phyloP scores from a whole-genome alignment of 2,888 invertebrate species.

The Spicauda simplicius region DNA sequence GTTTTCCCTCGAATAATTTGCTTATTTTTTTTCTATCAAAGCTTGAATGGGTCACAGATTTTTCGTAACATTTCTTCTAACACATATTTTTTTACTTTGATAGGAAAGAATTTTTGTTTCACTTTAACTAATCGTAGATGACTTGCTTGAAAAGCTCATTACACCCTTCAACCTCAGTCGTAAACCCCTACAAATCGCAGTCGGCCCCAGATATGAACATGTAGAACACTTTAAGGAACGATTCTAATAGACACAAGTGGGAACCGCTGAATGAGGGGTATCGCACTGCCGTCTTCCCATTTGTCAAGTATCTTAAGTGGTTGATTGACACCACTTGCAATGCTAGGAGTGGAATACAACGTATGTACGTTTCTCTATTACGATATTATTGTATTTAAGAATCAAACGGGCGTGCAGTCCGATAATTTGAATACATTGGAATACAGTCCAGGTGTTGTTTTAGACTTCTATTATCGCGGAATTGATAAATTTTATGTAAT shows the following conservation, averaged over 20 bases:
- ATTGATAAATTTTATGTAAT: too few species aligned
- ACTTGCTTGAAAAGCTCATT: too few species aligned
- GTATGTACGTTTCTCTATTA: neutral
- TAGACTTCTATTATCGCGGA: too few species aligned
- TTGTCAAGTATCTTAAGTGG: slow-evolving; percentile 15
- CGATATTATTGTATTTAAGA: neutral
- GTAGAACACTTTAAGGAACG: neutral
- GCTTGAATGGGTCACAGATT: neutral
- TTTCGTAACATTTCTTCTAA: neutral
- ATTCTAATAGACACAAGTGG: slow-evolving; percentile 5
- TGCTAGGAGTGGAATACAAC: neutral
- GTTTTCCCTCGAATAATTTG: neutral
- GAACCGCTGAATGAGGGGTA: neutral
- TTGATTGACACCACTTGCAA: slow-evolving; percentile 16
- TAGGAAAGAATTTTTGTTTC: too few species aligned
- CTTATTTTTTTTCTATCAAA: neutral
- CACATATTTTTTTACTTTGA: too few species aligned
- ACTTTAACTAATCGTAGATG: too few species aligned
- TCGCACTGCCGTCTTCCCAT: slow-evolving; percentile 4
- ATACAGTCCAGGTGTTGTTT: too few species aligned
- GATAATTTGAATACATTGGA: too few species aligned
- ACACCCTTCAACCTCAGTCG: too few species aligned
- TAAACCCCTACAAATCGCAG: too few species aligned
- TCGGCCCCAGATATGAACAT: too few species aligned
- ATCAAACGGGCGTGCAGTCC: too few species aligned